These are phyloP conservation scores for Actinopyga echinites DNA, from an alignment of 53 echinoderm and acorn worm species.

Conservation along the genomic window DNA sequence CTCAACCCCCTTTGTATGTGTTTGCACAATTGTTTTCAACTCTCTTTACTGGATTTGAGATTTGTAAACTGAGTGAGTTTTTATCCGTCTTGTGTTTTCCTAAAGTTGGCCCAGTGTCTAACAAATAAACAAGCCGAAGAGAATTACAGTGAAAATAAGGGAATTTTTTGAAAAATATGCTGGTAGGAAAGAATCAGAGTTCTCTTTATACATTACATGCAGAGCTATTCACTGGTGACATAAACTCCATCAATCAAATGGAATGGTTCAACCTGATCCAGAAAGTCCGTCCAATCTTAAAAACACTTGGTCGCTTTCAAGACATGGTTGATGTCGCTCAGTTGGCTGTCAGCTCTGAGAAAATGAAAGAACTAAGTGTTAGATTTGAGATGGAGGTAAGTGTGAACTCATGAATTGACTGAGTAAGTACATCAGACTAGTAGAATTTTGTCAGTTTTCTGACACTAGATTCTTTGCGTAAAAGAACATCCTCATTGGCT, in stretches of 20 bases:
- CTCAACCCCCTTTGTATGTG: too few relatives aligned
- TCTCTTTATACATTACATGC: background rate
- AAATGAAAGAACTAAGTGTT: background rate
- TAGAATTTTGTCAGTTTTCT: too few relatives aligned
- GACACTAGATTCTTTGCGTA: too few relatives aligned
- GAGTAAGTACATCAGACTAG: too few relatives aligned
- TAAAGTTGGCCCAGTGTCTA: too few relatives aligned
- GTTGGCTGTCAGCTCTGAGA: slow-evolving; percentile 3
- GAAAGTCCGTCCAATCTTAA: slow-evolving; percentile 60
- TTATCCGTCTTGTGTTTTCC: too few relatives aligned
- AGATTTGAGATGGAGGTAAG: slow-evolving; percentile 8
- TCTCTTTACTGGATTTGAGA: too few relatives aligned
- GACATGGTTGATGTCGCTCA: slow-evolving; percentile 41
- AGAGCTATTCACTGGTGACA: slow-evolving; percentile 50
- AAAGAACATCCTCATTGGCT: too few relatives aligned
- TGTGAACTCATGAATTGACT: background rate
- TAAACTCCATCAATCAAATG: slow-evolving; percentile 52
- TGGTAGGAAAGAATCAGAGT: background rate
- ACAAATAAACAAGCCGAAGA: too few relatives aligned
- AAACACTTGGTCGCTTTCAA: slow-evolving; percentile 1
- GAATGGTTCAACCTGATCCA: slow-evolving; percentile 83
- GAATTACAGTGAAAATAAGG: background rate
- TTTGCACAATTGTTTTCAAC: too few relatives aligned
- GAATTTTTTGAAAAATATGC: background rate
- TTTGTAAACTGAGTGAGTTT: too few relatives aligned